Base-by-base conservation (phyloP, 2,888 invertebrate species). In the Acronicta alni region DNA sequence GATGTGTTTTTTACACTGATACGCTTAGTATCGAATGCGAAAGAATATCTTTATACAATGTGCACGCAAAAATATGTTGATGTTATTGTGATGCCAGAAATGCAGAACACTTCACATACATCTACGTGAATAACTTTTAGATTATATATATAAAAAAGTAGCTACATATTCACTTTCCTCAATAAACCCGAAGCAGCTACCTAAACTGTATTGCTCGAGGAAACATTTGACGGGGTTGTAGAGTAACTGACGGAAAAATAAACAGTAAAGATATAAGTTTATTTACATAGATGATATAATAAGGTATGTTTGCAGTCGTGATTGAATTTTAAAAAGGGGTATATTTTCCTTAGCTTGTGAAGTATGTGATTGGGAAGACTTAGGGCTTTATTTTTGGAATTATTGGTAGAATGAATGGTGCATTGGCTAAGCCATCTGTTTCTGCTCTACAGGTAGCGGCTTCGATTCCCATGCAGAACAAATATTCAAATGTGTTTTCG, bases 121-220 rank as follows among this genome's bases (percentile, higher is more conserved):
- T 43, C 35, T 47, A 15, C n/a, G n/a, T 42, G 30, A 38, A 52
- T 47, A 39, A 49, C n/a, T 48, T 47, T 32, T 32, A 14, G 30
- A 65, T 71, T 67, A 52, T 47, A 66, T 51, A 71, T 42, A 55
- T 38, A 47, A 41, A 67, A 16, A 47, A 35, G 39, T 37, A 32
- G 38, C 17, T 20, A 43, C 45, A 42, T 42, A 37, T 51, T 39
- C 26, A 43, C 38, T 32, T 39, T 10, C 15, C 39, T 16, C 37
- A 42, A 48, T 52, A 48, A 57, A 46, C 47, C 37, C 32, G 5
- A 37, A 51, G 37, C 37, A 38, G n/a, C 47, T 56, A 56, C 56
- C 16, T 35, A 35, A 15, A 45, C 47, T 65, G 20, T 41, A 26
- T 16, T 20, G 15, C 8, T 17, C 17, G 10, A n/a, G 45, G 20